A percentile compares a stretch with the other conserved stretches of the same genome.
Conservation (phyloP, 2,113 vertebrate genomes). For the Sus scrofa region DNA sequence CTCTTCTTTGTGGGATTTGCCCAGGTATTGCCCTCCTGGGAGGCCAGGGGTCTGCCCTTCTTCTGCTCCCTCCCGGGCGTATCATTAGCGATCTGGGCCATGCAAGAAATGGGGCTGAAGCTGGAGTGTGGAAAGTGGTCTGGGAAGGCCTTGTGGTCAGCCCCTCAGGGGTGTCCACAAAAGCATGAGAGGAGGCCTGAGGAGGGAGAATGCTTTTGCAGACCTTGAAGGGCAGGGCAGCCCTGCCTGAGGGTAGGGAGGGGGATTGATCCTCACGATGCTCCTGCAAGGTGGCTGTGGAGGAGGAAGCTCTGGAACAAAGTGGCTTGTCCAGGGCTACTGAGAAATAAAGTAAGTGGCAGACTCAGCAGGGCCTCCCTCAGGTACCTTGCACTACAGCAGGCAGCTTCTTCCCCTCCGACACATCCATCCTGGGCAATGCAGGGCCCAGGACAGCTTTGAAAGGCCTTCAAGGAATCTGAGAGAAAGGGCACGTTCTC, state of each 20-base stretch:
- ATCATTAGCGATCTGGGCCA: neutral
- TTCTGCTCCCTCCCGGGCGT: neutral
- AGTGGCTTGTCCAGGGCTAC: neutral
- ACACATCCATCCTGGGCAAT: neutral
- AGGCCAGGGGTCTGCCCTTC: neutral
- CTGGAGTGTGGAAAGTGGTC: neutral
- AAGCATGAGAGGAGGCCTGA: neutral
- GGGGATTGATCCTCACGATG: neutral
- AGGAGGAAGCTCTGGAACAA: neutral
- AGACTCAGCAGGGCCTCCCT: neutral
- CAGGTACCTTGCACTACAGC: neutral
- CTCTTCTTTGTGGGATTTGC: conserved; percentile 99
- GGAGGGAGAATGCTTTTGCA: neutral
- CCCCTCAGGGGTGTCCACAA: neutral
- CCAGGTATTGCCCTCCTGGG: conserved; percentile 89
- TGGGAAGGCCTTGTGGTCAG: neutral
- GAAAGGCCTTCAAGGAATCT: neutral
- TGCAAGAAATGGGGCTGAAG: neutral
- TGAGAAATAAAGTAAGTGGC: neutral
- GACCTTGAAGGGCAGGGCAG: neutral
- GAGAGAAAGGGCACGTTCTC: neutral
- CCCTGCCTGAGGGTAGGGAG: neutral
- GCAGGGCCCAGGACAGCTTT: neutral
- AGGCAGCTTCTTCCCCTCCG: neutral
- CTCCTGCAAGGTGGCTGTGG: neutral